A percentile compares a stretch with the other conserved stretches of the same genome.
phyloP scores from a whole-genome alignment of 2,113 vertebrate species.

The Rhinopomastus cyanomelas region DNA sequence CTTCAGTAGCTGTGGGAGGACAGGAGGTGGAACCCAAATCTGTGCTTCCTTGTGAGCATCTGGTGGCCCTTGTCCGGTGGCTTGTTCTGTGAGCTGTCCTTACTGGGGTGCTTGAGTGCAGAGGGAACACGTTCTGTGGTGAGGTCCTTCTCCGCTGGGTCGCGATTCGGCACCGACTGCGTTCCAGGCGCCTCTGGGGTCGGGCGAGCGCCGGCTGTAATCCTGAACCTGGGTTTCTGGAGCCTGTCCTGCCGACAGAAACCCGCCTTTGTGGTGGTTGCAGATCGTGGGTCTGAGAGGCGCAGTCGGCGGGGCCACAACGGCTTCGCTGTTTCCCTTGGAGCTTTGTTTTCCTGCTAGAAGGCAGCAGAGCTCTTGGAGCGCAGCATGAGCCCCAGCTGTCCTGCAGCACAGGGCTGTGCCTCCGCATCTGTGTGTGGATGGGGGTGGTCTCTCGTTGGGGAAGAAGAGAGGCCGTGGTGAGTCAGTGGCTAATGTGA shows the following conservation, averaged over 20 bases:
- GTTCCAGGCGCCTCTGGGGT: not conserved
- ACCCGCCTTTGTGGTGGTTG: not conserved
- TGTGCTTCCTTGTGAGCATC: not conserved
- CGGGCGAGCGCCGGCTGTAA: not conserved
- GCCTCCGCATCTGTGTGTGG: not conserved
- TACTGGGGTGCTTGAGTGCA: not conserved
- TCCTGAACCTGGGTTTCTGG: not conserved
- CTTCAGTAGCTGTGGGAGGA: not conserved
- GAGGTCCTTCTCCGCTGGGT: not conserved
- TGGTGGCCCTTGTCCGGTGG: not conserved
- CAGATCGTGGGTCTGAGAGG: not conserved
- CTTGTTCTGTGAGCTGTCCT: not conserved
- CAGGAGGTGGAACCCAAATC: not conserved
- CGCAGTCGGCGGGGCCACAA: not conserved
- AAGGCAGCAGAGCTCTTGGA: not conserved
- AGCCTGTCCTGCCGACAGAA: not conserved
- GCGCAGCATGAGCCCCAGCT: not conserved
- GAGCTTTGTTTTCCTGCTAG: not conserved
- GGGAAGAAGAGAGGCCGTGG: not conserved
- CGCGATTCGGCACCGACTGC: not conserved
- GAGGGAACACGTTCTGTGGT: accelerated
- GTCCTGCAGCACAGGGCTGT: not conserved
- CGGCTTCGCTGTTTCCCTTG: not conserved
- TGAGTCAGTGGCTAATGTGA: not conserved
- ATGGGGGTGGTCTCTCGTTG: accelerated